Evolutionary conservation across 2,113 vertebrate genomes (phyloP), one percentile per base, ranked within the genome.

Genomic region (Podiceps cristatus): DNA sequence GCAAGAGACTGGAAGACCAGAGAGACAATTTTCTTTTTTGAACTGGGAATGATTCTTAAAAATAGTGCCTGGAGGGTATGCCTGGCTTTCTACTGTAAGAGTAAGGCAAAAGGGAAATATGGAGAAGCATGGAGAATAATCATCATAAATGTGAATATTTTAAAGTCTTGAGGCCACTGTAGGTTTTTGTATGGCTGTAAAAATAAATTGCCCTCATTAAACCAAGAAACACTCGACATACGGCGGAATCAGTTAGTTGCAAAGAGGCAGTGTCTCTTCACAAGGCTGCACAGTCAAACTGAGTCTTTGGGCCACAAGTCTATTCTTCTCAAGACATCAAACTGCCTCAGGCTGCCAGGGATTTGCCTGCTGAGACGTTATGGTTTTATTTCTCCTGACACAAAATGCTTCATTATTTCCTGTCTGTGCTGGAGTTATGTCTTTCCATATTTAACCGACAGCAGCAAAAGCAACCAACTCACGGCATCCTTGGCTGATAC

Each of bases 331-430:
- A 11, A 86, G 81, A 47, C 73, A 59, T 92, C 82, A 58, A 17
- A 77, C 73, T 74, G 85, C 86, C 75, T 90, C 74, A 33, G 81
- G 86, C 90, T 96, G 90, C 76, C 85, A 60, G 83, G 72, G 55
- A 8, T 66, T 86, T 90, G 96, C 90, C 88, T 89, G 87, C 91
- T 88, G 91, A 92, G 94, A 86, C 85, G 58, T 92, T 72, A 69
- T 58, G 93, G 88, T 15, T 84, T 90, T 93, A 71, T 88, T 96
- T 95, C 67, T 91, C 45, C 78, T 96, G 85, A 91, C 89, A 85
- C 78, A 96, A 79, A 93, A 90, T 78, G 27, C 75, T 94, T 93
- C 86, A 53, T 92, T 93, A 94, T 95, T 96, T 96, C 93, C 90
- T 95, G 94, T 87, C 97, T 88, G 7, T 79, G 79, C 56, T 86